phyloP scores from a whole-genome alignment of 2,113 vertebrate genomes.

The Theropithecus gelada region DNA sequence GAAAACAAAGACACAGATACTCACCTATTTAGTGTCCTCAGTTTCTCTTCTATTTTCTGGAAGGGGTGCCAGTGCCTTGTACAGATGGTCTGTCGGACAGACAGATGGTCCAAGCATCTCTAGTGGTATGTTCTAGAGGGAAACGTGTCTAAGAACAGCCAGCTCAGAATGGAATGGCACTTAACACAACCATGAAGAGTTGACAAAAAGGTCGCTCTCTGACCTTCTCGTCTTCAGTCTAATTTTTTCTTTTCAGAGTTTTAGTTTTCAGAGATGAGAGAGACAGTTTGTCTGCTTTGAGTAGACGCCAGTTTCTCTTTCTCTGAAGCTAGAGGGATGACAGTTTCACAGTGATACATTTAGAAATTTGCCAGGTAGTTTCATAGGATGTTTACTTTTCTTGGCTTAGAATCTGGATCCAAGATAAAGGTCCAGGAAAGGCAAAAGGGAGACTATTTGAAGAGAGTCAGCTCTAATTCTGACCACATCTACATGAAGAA shows the following conservation, averaged over 20 bases:
- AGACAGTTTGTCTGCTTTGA: background rate
- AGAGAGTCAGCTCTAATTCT: background rate
- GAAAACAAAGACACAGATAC: background rate
- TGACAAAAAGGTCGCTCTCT: background rate
- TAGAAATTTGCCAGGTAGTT: background rate
- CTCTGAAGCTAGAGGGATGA: background rate
- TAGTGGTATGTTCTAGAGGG: background rate
- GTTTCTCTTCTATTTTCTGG: background rate
- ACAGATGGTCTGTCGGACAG: background rate
- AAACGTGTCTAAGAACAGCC: background rate
- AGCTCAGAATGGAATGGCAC: background rate
- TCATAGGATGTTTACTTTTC: background rate
- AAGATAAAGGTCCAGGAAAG: background rate
- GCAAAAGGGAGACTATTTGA: background rate
- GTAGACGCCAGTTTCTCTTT: background rate
- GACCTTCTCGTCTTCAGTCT: background rate
- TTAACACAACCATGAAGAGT: background rate
- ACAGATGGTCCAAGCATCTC: background rate
- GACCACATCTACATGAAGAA: background rate
- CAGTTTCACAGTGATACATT: background rate
- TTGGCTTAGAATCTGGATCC: background rate
- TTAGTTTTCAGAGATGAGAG: background rate
- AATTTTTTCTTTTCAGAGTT: background rate
- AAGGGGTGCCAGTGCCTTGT: background rate
- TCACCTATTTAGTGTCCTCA: background rate